Evolutionary conservation across 2,797 vertebrate species (phyloP).

Genomic region (Geotrypetes seraphini): DNA sequence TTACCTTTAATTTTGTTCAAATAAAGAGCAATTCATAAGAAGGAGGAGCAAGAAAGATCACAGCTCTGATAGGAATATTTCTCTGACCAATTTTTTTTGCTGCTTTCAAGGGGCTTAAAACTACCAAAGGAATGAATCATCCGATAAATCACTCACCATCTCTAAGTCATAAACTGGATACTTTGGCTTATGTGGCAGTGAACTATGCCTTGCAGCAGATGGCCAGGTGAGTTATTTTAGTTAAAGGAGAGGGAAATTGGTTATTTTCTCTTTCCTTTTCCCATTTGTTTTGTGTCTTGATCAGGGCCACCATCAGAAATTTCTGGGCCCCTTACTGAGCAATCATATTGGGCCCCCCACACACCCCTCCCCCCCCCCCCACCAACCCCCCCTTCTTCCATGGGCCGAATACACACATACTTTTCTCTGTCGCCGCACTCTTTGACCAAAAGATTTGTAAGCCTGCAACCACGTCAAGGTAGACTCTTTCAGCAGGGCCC

Average conservation of each 20-base stretch:
- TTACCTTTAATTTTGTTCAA: not conserved
- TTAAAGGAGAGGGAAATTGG: not conserved
- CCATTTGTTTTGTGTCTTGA: conserved; percentile 2
- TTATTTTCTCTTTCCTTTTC: not conserved
- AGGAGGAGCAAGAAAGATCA: not conserved
- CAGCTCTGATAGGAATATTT: not conserved
- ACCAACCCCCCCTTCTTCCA: too few species aligned
- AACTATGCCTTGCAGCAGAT: not conserved
- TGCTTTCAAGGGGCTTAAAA: not conserved
- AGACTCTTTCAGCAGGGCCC: too few species aligned
- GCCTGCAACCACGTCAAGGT: too few species aligned
- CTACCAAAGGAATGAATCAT: not conserved
- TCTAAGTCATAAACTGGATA: not conserved
- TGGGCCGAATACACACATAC: too few species aligned
- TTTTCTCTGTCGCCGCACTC: too few species aligned
- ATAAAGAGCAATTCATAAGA: not conserved
- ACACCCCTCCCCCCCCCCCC: too few species aligned
- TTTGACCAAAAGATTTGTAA: too few species aligned
- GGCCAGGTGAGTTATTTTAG: not conserved
- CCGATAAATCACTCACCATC: not conserved
- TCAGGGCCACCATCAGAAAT: too few species aligned
- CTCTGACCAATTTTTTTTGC: conserved; percentile 6
- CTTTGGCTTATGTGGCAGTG: not conserved
- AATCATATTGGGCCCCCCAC: too few species aligned
- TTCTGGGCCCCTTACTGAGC: too few species aligned